These are phyloP conservation scores for Drosophila cardini DNA, from an alignment of 1,140 invertebrate genomes.

Conservation along the genomic window DNA sequence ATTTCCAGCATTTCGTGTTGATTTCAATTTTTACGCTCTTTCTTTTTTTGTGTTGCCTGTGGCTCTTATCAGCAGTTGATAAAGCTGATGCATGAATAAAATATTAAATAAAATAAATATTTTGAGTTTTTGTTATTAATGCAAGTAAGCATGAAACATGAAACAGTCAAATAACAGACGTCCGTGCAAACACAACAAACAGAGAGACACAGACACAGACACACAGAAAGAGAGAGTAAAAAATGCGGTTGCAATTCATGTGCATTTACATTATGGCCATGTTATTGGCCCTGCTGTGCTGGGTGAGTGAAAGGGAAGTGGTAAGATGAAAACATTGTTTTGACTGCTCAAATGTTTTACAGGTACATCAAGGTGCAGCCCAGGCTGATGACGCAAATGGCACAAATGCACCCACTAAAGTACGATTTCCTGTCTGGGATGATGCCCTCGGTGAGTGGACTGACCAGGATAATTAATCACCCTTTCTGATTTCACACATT, in stretches of 20 bases:
- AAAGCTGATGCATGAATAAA: slow-evolving; percentile 37
- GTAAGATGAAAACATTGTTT: background rate
- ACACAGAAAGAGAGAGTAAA: slow-evolving; percentile 24
- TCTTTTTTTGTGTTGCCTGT: background rate
- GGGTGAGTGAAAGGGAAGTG: slow-evolving; percentile 16
- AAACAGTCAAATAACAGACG: slow-evolving; percentile 22
- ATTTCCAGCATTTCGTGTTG: slow-evolving; percentile 33
- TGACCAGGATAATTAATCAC: slow-evolving; percentile 20
- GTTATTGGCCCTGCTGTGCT: slow-evolving; percentile 40
- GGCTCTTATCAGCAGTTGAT: slow-evolving; percentile 44
- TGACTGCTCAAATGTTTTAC: background rate
- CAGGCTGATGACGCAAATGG: slow-evolving; percentile 23
- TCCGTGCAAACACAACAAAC: slow-evolving; percentile 1
- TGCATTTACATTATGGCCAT: slow-evolving; percentile 30
- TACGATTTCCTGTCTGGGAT: slow-evolving; percentile 59
- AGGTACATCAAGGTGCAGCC: slow-evolving; percentile 50
- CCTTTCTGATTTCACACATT: background rate
- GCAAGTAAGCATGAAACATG: slow-evolving; percentile 15
- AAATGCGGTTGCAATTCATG: slow-evolving; percentile 48
- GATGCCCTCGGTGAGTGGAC: slow-evolving; percentile 58
- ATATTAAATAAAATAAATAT: slow-evolving; percentile 44
- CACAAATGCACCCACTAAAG: slow-evolving; percentile 42
- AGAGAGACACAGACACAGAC: background rate
- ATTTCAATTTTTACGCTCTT: slow-evolving; percentile 30
- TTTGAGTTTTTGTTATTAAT: slow-evolving; percentile 23